These are phyloP conservation scores for Eonycteris spelaea DNA, from an alignment of 2,113 vertebrate genomes.

Conservation along the genomic window DNA sequence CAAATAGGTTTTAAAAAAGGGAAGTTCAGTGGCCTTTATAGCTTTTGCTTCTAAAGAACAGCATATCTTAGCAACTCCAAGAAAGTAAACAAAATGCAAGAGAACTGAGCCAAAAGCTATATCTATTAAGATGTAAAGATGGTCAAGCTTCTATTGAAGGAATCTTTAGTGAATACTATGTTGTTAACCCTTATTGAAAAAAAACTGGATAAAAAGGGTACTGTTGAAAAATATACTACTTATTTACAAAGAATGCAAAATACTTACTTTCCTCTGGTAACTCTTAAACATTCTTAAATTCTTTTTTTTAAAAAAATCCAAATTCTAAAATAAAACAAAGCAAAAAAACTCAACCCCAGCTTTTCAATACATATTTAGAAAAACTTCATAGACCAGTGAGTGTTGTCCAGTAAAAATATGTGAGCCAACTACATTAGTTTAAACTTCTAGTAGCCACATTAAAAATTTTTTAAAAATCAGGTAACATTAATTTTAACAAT, in stretches of 20 bases:
- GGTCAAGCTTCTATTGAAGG: background rate
- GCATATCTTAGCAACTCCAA: background rate
- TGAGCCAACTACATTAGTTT: background rate
- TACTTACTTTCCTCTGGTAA: background rate
- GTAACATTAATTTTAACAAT: background rate
- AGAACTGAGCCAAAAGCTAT: background rate
- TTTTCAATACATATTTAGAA: background rate
- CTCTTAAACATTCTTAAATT: background rate
- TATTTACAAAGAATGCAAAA: background rate
- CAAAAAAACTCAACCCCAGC: background rate
- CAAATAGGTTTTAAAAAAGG: background rate
- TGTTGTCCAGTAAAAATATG: background rate
- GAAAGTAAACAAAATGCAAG: background rate
- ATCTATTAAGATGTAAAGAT: background rate
- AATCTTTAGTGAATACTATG: background rate
- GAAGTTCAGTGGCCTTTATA: background rate
- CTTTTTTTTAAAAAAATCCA: background rate
- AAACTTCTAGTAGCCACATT: background rate
- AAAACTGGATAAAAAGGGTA: background rate
- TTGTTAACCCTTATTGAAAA: background rate
- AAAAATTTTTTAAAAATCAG: background rate
- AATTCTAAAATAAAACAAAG: background rate
- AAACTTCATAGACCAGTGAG: background rate
- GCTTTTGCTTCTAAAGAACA: background rate
- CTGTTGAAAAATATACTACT: background rate